These are phyloP conservation scores for Steatocranus sp. DNA, from an alignment of 2,797 vertebrate genomes.

Conservation along the genomic window DNA sequence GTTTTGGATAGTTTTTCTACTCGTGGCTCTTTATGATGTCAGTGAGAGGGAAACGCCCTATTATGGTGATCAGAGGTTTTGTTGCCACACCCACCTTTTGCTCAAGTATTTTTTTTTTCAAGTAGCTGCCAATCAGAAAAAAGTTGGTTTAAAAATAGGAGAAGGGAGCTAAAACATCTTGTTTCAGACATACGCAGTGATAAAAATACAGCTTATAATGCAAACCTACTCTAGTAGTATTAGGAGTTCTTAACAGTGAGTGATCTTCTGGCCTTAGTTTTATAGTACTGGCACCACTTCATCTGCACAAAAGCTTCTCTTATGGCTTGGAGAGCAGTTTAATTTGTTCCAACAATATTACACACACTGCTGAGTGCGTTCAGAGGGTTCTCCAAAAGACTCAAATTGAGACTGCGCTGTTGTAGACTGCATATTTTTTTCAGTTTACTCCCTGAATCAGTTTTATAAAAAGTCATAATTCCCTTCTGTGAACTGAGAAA, in stretches of 20 bases:
- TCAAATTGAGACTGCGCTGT: neutral
- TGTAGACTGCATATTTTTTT: neutral
- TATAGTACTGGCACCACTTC: neutral
- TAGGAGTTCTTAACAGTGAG: neutral
- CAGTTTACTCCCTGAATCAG: neutral
- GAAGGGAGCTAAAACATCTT: neutral
- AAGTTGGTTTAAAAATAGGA: neutral
- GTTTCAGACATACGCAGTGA: neutral
- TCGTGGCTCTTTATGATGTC: neutral
- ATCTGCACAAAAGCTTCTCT: neutral
- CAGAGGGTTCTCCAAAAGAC: neutral
- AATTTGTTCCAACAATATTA: neutral
- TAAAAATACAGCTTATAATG: neutral
- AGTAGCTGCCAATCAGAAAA: neutral
- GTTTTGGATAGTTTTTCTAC: neutral
- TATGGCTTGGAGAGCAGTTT: neutral
- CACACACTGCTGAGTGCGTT: neutral
- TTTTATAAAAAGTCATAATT: neutral
- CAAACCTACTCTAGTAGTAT: neutral
- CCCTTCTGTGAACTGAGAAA: neutral
- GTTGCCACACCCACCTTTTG: neutral
- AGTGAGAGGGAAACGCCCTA: neutral
- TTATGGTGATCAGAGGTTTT: neutral
- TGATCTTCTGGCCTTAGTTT: neutral
- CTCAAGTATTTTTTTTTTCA: neutral